These are phyloP conservation scores for Busseola fusca DNA, from an alignment of 2,888 invertebrate genomes.

Conservation along the genomic window DNA sequence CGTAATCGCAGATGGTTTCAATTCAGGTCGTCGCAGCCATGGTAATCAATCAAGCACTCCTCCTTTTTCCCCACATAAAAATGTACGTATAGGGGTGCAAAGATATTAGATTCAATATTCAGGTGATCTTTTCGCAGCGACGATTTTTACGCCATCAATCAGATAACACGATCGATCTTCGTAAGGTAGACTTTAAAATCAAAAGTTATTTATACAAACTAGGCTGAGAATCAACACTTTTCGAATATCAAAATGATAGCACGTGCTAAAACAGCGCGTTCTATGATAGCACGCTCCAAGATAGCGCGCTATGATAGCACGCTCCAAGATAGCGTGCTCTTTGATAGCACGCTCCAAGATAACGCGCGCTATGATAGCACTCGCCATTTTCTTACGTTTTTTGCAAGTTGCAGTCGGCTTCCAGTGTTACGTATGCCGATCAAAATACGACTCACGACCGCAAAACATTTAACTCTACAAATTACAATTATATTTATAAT, in stretches of 20 bases:
- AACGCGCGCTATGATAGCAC: not conserved
- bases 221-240: too few relatives aligned
- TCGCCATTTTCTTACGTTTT: not conserved
- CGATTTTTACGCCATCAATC: slow-evolving; percentile 35
- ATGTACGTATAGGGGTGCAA: not conserved
- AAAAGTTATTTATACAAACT: too few relatives aligned
- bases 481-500: not conserved
- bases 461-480: not conserved
- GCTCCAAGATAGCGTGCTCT: not conserved
- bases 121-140: not conserved
- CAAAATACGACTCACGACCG: not conserved
- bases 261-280: not conserved
- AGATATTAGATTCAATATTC: slow-evolving; percentile 15
- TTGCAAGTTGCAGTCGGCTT: not conserved
- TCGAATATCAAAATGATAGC: too few relatives aligned
- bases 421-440: not conserved
- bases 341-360: not conserved
- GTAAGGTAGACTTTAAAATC: not conserved
- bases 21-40: not conserved
- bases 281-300: not conserved
- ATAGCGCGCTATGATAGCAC: not conserved
- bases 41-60: slow-evolving; percentile 7
- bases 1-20: not conserved
- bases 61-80: not conserved
- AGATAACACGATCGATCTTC: slow-evolving; percentile 30